These are phyloP conservation scores for Halcyon senegalensis DNA, from an alignment of 2,113 vertebrate genomes.

Conservation along the genomic window DNA sequence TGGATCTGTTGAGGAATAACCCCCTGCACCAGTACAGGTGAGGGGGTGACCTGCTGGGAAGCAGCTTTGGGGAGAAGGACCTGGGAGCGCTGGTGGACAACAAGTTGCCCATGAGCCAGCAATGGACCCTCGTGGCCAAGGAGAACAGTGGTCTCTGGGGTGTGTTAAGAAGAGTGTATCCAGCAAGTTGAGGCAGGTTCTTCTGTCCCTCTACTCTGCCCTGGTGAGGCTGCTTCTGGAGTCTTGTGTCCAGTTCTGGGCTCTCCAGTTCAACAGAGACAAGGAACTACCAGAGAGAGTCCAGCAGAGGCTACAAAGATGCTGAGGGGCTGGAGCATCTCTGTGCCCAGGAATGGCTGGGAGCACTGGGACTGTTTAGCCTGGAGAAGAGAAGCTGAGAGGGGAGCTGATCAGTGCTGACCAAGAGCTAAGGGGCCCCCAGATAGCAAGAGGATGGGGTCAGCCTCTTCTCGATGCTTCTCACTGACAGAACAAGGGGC, in stretches of 20 bases:
- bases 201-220: background rate
- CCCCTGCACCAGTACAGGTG: background rate
- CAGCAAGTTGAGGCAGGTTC: no score
- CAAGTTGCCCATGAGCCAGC: no score
- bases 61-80: no score
- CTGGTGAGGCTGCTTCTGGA: background rate
- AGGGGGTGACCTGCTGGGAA: background rate
- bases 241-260: background rate
- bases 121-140: no score
- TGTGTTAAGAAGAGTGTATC: no score
- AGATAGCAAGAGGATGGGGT: no score
- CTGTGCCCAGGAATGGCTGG: background rate
- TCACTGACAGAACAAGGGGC: no score
- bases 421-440: background rate
- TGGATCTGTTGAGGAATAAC: background rate
- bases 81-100: no score
- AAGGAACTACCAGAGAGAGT: background rate
- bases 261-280: background rate
- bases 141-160: no score
- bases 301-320: background rate
- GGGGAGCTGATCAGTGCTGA: background rate
- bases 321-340: no score
- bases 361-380: background rate
- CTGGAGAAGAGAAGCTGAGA: background rate
- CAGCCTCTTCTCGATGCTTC: no score